These are phyloP conservation scores for Gymnothorax reevesii DNA, from an alignment of 2,797 vertebrate species.

Conservation along the genomic window DNA sequence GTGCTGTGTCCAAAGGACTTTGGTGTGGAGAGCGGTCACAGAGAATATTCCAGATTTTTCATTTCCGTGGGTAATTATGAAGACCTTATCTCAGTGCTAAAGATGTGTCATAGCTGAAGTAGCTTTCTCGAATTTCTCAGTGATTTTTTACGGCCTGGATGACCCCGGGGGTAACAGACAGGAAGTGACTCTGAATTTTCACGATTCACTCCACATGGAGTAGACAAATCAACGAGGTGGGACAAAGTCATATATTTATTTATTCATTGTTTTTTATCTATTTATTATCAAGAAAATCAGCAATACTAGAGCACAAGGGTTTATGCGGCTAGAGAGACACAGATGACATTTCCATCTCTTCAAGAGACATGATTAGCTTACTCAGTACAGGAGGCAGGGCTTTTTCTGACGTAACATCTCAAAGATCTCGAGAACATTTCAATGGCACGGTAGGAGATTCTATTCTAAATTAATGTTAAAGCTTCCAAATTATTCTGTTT, in stretches of 20 bases:
- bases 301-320: too few species aligned
- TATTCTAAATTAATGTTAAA: not conserved
- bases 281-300: not conserved
- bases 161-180: not conserved
- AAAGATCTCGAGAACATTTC: not conserved
- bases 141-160: not conserved
- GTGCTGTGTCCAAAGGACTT: too few species aligned
- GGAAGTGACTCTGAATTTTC: not conserved
- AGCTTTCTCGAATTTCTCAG: not conserved
- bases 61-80: not conserved
- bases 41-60: not conserved
- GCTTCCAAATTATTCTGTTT: too few species aligned
- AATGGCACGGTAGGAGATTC: not conserved
- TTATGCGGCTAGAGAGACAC: too few species aligned
- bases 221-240: not conserved
- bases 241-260: not conserved
- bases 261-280: not conserved
- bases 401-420: not conserved
- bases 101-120: not conserved
- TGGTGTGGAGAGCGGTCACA: not conserved
- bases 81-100: not conserved
- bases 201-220: not conserved
- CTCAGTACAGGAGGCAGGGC: not conserved
- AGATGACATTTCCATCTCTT: not conserved
- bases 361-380: not conserved